Base-by-base conservation (phyloP, 2,113 vertebrate genomes). In the Petrocephalus microphthalmus region DNA sequence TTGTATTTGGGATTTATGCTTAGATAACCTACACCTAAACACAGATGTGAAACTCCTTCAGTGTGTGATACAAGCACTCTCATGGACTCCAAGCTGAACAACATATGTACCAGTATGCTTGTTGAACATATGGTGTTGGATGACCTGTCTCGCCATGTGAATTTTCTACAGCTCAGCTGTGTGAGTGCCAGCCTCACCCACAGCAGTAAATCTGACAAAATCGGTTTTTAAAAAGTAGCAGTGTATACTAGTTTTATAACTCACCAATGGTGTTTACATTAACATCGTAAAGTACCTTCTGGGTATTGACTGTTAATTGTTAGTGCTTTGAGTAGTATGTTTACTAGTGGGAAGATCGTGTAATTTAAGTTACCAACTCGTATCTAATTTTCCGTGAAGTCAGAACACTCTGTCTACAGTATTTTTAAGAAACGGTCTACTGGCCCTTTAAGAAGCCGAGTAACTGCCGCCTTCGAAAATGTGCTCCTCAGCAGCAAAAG, bases 381-480 rank as follows among this genome's bases (percentile, higher is more conserved):
- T 78, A 19, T 78, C 33, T 15, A 42, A 19, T 78, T 78, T 15
- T 20, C 5, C 13, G 2, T 42, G 7, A 42, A 42, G 25, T 19
- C 37, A 0, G 13, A 42, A 78, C 15, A 19, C 33, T 2, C 29
- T 37, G 42, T 42, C 1, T 42, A 42, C 1, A 10, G 29, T 17
- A 2, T 29, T 51, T 54, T 42, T n/a, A n/a, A n/a, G 51, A 33
- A 74, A 22, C 0, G 2, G 20, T 42, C 60, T 47, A 87, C 93
- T 95, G 93, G 10, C 92, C 89, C 94, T 95, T 95, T 95, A 95
- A 95, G 94, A 91, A 64, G 89, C 90, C 88, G 89, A 74, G 64
- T 84, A 20, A 84, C 89, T n/a, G 49, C 11, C 6, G 15, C 42
- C 5, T 56, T 3, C 37, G 51, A 15, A 54, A 52, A 33, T 56